A percentile compares a stretch with the other conserved stretches of the same genome.
Evolutionary conservation across 1,140 invertebrate genomes (phyloP).

Genomic region (Orussus abietinus): DNA sequence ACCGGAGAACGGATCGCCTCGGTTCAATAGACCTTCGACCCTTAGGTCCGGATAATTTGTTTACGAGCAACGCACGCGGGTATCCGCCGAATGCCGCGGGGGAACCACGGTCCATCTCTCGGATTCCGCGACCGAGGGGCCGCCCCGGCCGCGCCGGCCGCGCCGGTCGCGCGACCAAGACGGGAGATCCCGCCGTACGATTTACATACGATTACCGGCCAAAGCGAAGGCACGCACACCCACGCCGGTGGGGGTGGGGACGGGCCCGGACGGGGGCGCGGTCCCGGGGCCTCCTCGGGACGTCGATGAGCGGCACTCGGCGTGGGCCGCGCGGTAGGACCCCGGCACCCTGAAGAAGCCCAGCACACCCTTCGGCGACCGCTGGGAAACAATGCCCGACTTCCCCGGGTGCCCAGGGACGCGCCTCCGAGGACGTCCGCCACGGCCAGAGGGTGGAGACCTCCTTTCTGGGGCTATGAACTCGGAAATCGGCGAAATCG

Average conservation of each 20-base stretch:
- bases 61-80: conserved; percentile 51
- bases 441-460: too few species aligned
- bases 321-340: conserved; percentile 51
- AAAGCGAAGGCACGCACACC: conserved; percentile 48
- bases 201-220: conserved; percentile 52
- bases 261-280: conserved; percentile 20
- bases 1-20: conserved; percentile 45
- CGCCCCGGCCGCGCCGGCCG: neutral
- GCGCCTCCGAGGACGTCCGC: conserved; percentile 11
- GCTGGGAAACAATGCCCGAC: conserved; percentile 37
- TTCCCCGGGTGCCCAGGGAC: conserved; percentile 29
- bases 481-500: too few species aligned
- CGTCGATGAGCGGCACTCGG: conserved; percentile 46
- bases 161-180: conserved; percentile 39
- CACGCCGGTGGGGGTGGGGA: conserved; percentile 30
- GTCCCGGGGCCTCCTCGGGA: conserved; percentile 42
- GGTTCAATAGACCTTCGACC: conserved; percentile 56
- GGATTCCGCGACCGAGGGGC: conserved; percentile 5
- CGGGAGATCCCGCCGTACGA: conserved; percentile 42
- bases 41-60: conserved; percentile 54
- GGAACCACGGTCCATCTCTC: conserved; percentile 18
- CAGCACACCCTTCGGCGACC: conserved; percentile 41
- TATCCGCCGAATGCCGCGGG: conserved; percentile 38
- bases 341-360: conserved; percentile 51
- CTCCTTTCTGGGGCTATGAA: too few species aligned